phyloP scores from a whole-genome alignment of 1,140 invertebrate species.

The Atta colombica region DNA sequence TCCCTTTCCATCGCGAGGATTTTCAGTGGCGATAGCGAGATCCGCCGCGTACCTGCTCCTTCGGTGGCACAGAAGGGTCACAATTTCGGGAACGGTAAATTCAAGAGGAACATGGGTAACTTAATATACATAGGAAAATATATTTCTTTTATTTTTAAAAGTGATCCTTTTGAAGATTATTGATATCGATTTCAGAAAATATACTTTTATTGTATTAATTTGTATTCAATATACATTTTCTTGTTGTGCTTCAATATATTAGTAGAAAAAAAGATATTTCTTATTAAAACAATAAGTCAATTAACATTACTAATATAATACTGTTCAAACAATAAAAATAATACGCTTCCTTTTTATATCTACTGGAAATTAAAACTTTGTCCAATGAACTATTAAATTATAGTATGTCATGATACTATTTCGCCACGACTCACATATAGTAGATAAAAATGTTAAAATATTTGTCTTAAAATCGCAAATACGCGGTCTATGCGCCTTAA shows the following conservation, averaged over 20 bases:
- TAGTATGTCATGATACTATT: not conserved
- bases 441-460: conserved; percentile 37
- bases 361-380: not conserved
- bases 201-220: not conserved
- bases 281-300: not conserved
- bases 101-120: not conserved
- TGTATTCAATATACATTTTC: not conserved
- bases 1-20: conserved; percentile 32
- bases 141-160: not conserved
- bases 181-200: not conserved
- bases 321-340: not conserved
- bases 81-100: not conserved
- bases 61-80: not conserved
- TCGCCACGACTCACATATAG: not conserved
- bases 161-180: not conserved
- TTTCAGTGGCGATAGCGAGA: conserved; percentile 32
- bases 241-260: not conserved
- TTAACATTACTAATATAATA: not conserved
- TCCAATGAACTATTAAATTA: not conserved
- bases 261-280: not conserved
- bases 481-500: conserved; percentile 25
- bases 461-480: conserved; percentile 2
- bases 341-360: not conserved
- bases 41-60: conserved; percentile 45
- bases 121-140: conserved; percentile 8